Conservation (phyloP, 2,888 invertebrate genomes). For the Phyto melanocephala region DNA sequence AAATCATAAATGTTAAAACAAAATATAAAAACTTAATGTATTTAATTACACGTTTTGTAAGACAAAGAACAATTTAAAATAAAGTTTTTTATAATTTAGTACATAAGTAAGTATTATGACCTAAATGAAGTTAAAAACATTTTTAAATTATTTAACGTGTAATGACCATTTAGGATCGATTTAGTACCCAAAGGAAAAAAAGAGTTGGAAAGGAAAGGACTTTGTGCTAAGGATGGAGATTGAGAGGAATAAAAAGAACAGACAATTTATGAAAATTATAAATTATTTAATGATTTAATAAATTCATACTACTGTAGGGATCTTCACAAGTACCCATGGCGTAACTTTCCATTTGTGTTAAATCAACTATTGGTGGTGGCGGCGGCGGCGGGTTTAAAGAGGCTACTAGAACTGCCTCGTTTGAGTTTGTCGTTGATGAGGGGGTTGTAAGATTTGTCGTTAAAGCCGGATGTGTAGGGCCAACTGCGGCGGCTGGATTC, state of each 20-base stretch:
- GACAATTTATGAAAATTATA: neutral
- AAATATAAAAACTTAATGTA: too few species aligned
- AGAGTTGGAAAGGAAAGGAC: too few species aligned
- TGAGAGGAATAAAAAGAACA: neutral
- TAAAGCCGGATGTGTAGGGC: conserved; percentile 63
- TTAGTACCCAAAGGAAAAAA: too few species aligned
- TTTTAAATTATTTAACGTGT: too few species aligned
- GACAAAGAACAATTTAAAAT: too few species aligned
- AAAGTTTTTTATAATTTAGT: too few species aligned
- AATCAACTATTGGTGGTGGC: conserved; percentile 72
- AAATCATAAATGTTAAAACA: too few species aligned
- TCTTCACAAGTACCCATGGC: conserved; percentile 60
- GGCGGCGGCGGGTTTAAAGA: conserved; percentile 55
- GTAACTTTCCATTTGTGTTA: conserved; percentile 73
- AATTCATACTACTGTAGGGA: conserved; percentile 74
- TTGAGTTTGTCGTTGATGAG: conserved; percentile 43
- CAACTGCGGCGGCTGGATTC: conserved; percentile 73
- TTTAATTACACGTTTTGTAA: too few species aligned
- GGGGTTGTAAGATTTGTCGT: conserved; percentile 21
- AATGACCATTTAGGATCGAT: too few species aligned
- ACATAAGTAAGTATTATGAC: too few species aligned
- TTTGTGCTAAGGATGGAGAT: neutral
- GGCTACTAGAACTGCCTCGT: conserved; percentile 36
- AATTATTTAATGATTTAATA: conserved; percentile 74
- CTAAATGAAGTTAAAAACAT: too few species aligned